Evolutionary conservation across 2,113 vertebrate species (phyloP), one percentile per base, ranked within the genome.

Genomic region (Campylomormyrus numenius): DNA sequence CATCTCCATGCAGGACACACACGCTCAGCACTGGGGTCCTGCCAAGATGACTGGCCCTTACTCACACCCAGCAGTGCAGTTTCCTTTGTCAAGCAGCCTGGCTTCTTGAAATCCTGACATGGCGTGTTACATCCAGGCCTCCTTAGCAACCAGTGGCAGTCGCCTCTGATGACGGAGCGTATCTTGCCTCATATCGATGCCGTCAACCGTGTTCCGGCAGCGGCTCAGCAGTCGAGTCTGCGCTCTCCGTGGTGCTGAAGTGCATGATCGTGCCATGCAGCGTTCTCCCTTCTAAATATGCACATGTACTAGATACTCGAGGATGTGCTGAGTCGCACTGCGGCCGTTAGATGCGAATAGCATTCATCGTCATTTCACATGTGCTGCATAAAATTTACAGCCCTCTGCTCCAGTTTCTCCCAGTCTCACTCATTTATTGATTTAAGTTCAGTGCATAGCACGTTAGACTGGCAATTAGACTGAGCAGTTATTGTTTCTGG

Each of bases 161-260:
- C 39, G 35, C 35, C 39, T 13, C 74, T 8, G 74, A 7, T 7
- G 53, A 56, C 19, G 53, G 19, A 15, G 7, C 10, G 42, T 80
- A 42, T 80, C 74, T 17, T 8, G 4, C 74, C 74, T 80, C 8
- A 70, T 70, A 31, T 70, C 62, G n/a, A 70, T 13, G 74, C 35
- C 15, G 31, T 39, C 35, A 6, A 1, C 15, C 5, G 35, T 2
- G 6, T 80, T 80, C 31, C 15, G 2, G 35, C 70, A 4, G 31
- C 0, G 13, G 31, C 31, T 77, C 13, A 13, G 70, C 83, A 48
- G 83, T 19, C 2, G 17, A 27, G 62, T 80, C 74, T 85, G 17
- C 9, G 21, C 89, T 85, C 1, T 83, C 49, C 89, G 2, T 45
- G 88, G 88, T 89, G 49, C 88, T 83, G 66, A 80, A 56, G 27